Evolutionary conservation across 2,113 vertebrate species (phyloP), one percentile per base, ranked within the genome.

Genomic region (Corapipo altera): DNA sequence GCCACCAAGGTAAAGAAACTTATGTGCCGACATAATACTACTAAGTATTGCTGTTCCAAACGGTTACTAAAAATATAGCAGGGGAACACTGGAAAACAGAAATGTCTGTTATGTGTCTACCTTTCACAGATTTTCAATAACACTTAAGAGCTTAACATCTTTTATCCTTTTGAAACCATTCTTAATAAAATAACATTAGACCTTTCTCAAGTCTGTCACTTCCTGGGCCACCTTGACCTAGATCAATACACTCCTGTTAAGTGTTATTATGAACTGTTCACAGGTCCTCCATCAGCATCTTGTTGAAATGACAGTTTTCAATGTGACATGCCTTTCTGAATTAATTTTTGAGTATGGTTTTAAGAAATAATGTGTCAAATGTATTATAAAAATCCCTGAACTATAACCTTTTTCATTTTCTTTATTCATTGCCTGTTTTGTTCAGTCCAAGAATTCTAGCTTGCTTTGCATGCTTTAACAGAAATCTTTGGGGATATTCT

Each of bases 291-390:
- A 89, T 88, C 85, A 92, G 48, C 32, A 93, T 17, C 58, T 88
- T 51, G 78, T 82, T 93, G 89, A 96, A 96, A 94, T 23, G 55
- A 55, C 74, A 91, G 55, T 95, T 94, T 91, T 80, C 81, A 91
- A 76, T 46, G 35, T 70, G 85, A 67, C 39, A 80, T 35, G 33
- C 39, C 67, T 85, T 73, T 90, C 79, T 77, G 85, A 93, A 95
- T 91, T 93, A 79, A 91, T 96, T 94, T 96, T 93, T 75, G 80
- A 94, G 78, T 59, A 93, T 28, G 43, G 65, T 76, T 93, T 91
- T 80, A 91, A 93, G 54, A 85, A 94, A 90, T 49, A 83, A 91
- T 5, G 12, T 85, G 64, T 88, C 82, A 76, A 85, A 76, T 12
- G 21, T 43, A 59, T 71, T 80, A 73, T 46, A 91, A 95, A 94